Evolutionary conservation across 2,888 invertebrate species (phyloP).

Genomic region (Lymantria monacha): DNA sequence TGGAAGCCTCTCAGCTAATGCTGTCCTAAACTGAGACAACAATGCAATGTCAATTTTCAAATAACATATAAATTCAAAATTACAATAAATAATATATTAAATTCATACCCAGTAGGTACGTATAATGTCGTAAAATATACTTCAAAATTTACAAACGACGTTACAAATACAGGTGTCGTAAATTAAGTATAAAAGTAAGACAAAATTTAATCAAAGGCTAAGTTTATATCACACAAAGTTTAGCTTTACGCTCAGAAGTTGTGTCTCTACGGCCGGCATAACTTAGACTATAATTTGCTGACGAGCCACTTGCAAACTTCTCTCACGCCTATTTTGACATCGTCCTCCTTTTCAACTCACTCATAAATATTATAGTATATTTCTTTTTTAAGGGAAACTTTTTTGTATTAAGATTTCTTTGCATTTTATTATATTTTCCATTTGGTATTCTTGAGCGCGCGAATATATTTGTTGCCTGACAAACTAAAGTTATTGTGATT

Average conservation of each 20-base stretch:
- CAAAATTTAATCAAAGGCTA: conserved; percentile 54
- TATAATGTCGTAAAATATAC: too few species aligned
- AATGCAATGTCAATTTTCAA: too few species aligned
- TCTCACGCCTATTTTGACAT: conserved; percentile 44
- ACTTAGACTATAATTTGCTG: conserved; percentile 69
- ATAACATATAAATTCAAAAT: too few species aligned
- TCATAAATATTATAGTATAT: conserved; percentile 17
- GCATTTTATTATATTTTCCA: too few species aligned
- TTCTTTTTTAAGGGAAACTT: conserved; percentile 3
- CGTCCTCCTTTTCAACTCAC: conserved; percentile 38
- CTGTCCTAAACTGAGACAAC: too few species aligned
- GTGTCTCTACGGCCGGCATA: conserved; percentile 52
- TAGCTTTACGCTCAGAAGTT: conserved; percentile 51
- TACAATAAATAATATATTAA: too few species aligned
- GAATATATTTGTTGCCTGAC: too few species aligned
- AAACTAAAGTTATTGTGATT: too few species aligned
- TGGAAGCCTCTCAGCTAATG: too few species aligned
- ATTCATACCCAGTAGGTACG: too few species aligned
- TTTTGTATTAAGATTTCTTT: background rate
- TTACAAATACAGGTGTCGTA: background rate
- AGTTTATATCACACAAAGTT: conserved; percentile 65
- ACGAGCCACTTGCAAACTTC: conserved; percentile 64
- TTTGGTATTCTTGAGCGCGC: too few species aligned
- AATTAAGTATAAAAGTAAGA: background rate
- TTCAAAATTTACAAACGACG: too few species aligned